phyloP scores from a whole-genome alignment of 2,888 invertebrate species.

The Ditula angustiorana region DNA sequence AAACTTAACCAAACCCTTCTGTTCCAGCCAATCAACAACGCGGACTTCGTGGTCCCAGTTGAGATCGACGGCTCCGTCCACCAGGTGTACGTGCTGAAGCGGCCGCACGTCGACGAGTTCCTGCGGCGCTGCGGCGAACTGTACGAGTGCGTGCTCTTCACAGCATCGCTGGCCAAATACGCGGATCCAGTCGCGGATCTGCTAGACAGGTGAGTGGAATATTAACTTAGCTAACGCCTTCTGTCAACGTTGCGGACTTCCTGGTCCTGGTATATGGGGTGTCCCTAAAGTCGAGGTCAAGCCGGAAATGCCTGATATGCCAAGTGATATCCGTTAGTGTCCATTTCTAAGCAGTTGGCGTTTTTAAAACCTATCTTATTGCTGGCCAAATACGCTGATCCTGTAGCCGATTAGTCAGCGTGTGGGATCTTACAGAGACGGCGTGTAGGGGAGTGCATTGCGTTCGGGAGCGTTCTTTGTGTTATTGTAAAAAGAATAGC shows the following conservation, averaged over 20 bases:
- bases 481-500: too few relatives aligned
- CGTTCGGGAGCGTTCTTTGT: neutral
- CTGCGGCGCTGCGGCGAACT: slow-evolving; percentile 98
- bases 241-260: too few relatives aligned
- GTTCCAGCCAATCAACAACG: slow-evolving; percentile 98
- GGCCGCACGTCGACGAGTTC: slow-evolving; percentile 99
- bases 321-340: too few relatives aligned
- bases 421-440: neutral
- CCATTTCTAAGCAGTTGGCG: too few relatives aligned
- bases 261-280: too few relatives aligned
- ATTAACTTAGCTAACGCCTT: too few relatives aligned
- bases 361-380: too few relatives aligned
- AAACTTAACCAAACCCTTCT: neutral
- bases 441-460: neutral
- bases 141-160: slow-evolving; percentile 99
- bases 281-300: too few relatives aligned
- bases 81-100: slow-evolving; percentile 99
- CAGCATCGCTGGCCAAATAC: slow-evolving; percentile 99
- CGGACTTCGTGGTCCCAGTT: slow-evolving; percentile 99
- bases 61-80: slow-evolving; percentile 99
- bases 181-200: slow-evolving; percentile 99
- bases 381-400: slow-evolving; percentile 14
- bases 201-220: slow-evolving; percentile 89
- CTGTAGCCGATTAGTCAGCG: neutral
- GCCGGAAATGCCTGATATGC: too few relatives aligned